A percentile compares a stretch with the other conserved stretches of the same genome.
Conservation (phyloP, 1,140 invertebrate genomes). For the Physella acuta region DNA sequence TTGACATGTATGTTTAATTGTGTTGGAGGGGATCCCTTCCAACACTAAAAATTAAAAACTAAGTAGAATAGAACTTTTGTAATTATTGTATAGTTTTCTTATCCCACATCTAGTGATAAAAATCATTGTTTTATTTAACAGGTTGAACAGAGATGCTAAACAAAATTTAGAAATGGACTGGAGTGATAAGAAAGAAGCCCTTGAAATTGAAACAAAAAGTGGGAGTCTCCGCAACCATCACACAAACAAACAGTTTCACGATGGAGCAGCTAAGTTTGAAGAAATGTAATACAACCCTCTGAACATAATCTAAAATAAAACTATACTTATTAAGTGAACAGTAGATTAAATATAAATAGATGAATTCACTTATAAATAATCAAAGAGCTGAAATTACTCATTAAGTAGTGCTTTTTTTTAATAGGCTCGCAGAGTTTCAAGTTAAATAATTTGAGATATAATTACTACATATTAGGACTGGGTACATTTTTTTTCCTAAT, state of each 20-base stretch:
- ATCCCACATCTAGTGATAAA: no score
- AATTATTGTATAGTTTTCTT: no score
- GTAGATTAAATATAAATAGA: not conserved
- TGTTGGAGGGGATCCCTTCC: no score
- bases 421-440: no score
- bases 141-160: slow-evolving; percentile 76
- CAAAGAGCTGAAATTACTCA: not conserved
- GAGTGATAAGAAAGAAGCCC: slow-evolving; percentile 83
- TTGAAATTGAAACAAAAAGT: slow-evolving; percentile 69
- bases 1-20: no score
- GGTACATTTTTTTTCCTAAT: no score
- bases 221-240: slow-evolving; percentile 54
- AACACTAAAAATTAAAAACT: no score
- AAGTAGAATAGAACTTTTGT: no score
- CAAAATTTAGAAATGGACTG: slow-evolving; percentile 81
- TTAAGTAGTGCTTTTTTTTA: no score
- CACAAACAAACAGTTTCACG: slow-evolving; percentile 60
- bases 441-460: no score
- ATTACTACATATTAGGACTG: no score
- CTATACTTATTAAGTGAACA: not conserved
- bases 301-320: not conserved
- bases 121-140: slow-evolving; percentile 28
- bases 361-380: not conserved
- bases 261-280: slow-evolving; percentile 60
- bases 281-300: no score